A percentile compares a stretch with the other conserved stretches of the same genome.
Evolutionary conservation across 2,797 vertebrate species (phyloP).

Genomic region (Lacerta agilis): DNA sequence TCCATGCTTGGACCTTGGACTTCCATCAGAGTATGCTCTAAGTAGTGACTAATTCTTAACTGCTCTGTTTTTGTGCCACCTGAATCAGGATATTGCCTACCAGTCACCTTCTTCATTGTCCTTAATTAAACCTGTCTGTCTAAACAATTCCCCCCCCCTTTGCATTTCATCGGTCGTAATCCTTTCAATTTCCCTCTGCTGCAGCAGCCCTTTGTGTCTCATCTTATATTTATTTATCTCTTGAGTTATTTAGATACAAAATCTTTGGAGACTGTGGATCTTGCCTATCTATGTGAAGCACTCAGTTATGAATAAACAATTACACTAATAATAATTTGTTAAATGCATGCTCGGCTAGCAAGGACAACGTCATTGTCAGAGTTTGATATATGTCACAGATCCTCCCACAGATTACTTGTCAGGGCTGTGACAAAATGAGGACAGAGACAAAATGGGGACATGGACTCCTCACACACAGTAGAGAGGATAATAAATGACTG

Average conservation of each 20-base stretch:
- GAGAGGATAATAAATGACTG: background rate
- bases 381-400: background rate
- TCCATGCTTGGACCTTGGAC: too few species aligned
- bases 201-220: conserved; percentile 62
- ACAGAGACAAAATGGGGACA: background rate
- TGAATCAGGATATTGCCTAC: background rate
- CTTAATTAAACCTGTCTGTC: conserved; percentile 39
- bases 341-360: conserved; percentile 60
- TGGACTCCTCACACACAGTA: background rate
- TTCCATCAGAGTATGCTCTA: too few species aligned
- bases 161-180: conserved; percentile 62
- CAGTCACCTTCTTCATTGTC: background rate
- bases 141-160: conserved; percentile 42
- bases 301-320: conserved; percentile 63
- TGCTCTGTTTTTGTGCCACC: too few species aligned
- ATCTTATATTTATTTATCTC: conserved; percentile 68
- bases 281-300: conserved; percentile 65
- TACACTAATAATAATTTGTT: conserved; percentile 69
- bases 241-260: conserved; percentile 73
- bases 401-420: background rate
- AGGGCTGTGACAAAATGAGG: background rate
- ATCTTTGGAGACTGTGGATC: conserved; percentile 66
- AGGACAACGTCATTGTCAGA: conserved; percentile 46
- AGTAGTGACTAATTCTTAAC: too few species aligned
- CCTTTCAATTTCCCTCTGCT: conserved; percentile 51